Base-by-base conservation (phyloP, 1,140 invertebrate genomes). In the Tetramorium simillimum region DNA sequence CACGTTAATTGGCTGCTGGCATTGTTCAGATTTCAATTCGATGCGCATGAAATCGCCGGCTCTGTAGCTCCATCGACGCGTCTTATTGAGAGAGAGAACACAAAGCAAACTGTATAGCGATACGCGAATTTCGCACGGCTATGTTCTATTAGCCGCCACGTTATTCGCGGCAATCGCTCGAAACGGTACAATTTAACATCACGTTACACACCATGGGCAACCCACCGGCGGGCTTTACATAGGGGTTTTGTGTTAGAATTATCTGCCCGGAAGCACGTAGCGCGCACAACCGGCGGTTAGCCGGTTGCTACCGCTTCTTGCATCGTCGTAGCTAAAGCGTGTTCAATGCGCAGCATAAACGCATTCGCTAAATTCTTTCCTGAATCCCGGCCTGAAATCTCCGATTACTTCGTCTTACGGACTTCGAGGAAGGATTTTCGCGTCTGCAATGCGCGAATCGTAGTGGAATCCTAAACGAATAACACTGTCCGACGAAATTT, bases 161-260 rank as follows among this genome's bases (percentile, higher is more conserved):
- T 84, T 84, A 84, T 84, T 84, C 80, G 80, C 80, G 69, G 80
- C 69, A 75, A 84, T 84, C 80, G 80, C 80, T 84, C 69, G 80
- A 84, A 84, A 84, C 43, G 80, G 80, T 75, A 84, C 80, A 84
- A 84, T 84, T 84, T 84, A 84, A 84, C 80, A 84, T 84, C 80
- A 37, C 69, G 80, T 84, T 84, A 75, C 80, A 84, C 69, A 73
- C 80, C 67, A 40, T 60, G 51, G 40, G 51, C 40, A 73, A 46
- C 37, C 80, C 51, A 60, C 24, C 18, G 43, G 43, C 80, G 53
- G 53, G 51, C 69, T 84, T 73, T 84, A 75, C 80, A 84, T 43
- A 84, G 69, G 65, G 80, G 80, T 84, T 84, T 84, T 84, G 80
- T 84, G 80, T 84, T 73, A 84, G 53, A 84, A 84, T 84, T 84